Evolutionary conservation across 92 coral and sea anemone species (phyloP), one percentile per base, ranked within the genome.

Genomic region (Scolanthus callimorphus): DNA sequence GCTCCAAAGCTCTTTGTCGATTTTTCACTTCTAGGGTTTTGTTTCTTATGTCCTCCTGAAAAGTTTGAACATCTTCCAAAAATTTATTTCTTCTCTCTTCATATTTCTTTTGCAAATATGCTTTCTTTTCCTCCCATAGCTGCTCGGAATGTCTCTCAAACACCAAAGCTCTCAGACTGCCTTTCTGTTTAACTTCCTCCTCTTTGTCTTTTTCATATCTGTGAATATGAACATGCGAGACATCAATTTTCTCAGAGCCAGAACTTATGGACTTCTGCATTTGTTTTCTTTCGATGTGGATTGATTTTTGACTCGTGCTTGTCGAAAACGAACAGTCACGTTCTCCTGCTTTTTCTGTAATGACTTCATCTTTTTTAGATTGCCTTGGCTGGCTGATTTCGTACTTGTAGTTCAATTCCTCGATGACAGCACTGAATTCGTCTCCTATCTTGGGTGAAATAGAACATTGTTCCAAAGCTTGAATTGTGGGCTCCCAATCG

Each of bases 401-500:
- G 59, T 39, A 27, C 50, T 65, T 11, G 52, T 0, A 4, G 72
- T 11, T 2, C 3, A 76, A 27, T 15, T 20, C 56, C 31, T 22
- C 15, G 0, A 77, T 27, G 29, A 25, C 57, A 1, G 37, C 13
- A 22, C 19, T 25, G 29, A 56, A 55, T 60, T 60, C 9, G 11
- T 29, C 37, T 19, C 43, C 49, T 56, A 80, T 62, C 20, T 8
- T 57, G 13, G 80, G 80, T 0, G 94, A 79, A 12, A 52, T 63
- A 2, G 86, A 59, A 25, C 80, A 80, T 23, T 76, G 63, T 13
- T 83, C 77, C 17, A 85, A 50, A 20, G 70, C 27, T 49, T 74
- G 59, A 1, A 12, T 25, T 2, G 85, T 84, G 2, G 91, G 76
- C 52, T 57, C 60, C 90, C 85, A 76, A n/a, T 63, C n/a, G 28